These are phyloP conservation scores for Pterostichus niger DNA, from an alignment of 2,888 invertebrate species.

Conservation along the genomic window DNA sequence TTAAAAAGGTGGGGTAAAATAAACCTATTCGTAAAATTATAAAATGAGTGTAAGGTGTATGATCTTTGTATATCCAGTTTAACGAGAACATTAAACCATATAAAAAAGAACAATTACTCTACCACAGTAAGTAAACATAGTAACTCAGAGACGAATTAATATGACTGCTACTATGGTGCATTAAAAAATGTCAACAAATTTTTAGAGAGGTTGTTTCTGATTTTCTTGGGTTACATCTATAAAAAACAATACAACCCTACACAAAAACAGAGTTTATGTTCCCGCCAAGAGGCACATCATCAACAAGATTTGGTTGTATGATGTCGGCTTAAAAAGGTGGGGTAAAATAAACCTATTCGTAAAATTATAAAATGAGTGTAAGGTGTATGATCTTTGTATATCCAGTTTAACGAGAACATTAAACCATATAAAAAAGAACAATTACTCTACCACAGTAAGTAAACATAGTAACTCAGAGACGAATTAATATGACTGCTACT, in stretches of 20 bases:
- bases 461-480: background rate
- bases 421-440: constrained; percentile 9
- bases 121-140: constrained; percentile 23
- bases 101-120: constrained; percentile 11
- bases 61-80: constrained; percentile 10
- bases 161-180: background rate
- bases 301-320: constrained; percentile 35
- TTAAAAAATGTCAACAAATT: no score
- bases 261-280: constrained; percentile 59
- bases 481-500: background rate
- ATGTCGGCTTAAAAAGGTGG: constrained; percentile 5
- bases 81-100: constrained; percentile 29
- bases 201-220: constrained; percentile 2
- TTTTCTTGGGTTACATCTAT: background rate
- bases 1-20: background rate
- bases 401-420: constrained; percentile 21
- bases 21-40: background rate
- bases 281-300: constrained; percentile 59
- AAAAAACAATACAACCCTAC: constrained; percentile 27
- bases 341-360: no score
- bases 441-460: constrained; percentile 21
- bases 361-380: no score
- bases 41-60: no score
- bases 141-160: background rate
- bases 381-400: background rate